phyloP scores from a whole-genome alignment of 2,888 invertebrate genomes.

The Drosophila borborema region DNA sequence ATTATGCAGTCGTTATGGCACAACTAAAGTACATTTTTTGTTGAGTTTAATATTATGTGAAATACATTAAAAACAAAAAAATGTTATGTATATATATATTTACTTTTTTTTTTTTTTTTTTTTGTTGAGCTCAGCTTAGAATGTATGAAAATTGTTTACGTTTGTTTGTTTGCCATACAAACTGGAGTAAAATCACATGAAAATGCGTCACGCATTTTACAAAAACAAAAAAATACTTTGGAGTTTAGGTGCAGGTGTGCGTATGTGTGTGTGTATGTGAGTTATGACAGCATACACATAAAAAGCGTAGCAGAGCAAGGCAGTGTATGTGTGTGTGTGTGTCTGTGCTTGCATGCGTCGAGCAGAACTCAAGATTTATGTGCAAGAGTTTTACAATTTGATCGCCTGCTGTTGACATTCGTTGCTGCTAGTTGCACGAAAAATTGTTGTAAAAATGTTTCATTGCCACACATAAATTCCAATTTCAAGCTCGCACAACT shows the following conservation, averaged over 20 bases:
- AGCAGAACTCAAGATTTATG: constrained; percentile 70
- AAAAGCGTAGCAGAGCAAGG: constrained; percentile 29
- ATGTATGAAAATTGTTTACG: constrained; percentile 55
- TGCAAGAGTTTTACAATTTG: constrained; percentile 78
- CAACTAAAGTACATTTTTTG: background rate
- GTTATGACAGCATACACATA: constrained; percentile 63
- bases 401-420: constrained; percentile 77
- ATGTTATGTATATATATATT: background rate
- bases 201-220: constrained; percentile 74
- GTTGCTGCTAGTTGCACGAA: constrained; percentile 59
- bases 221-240: constrained; percentile 26
- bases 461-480: constrained; percentile 71
- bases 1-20: background rate
- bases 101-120: constrained; percentile 8
- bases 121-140: constrained; percentile 20
- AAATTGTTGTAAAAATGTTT: constrained; percentile 63
- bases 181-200: constrained; percentile 39
- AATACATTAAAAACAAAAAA: background rate
- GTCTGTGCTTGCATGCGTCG: background rate
- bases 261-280: constrained; percentile 38
- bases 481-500: constrained; percentile 44
- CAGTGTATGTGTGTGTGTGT: background rate
- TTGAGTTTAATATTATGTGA: constrained; percentile 16
- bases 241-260: constrained; percentile 34
- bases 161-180: constrained; percentile 51